phyloP scores from a whole-genome alignment of 2,797 vertebrate genomes.

The Acanthis flammea region DNA sequence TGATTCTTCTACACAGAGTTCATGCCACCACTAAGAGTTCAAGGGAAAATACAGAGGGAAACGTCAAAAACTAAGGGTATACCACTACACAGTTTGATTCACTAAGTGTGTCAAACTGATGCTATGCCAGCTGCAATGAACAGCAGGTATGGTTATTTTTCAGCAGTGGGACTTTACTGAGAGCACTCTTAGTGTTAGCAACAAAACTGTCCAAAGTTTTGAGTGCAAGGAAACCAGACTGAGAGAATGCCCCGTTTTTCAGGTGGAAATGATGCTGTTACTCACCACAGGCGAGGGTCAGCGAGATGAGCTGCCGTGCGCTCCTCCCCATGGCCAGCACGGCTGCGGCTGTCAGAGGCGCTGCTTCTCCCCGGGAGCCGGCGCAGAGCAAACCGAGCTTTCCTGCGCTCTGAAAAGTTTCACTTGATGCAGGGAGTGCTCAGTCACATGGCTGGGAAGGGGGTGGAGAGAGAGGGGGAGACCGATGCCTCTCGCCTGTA shows the following conservation, averaged over 20 bases:
- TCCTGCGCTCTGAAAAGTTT: neutral
- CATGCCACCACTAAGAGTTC: neutral
- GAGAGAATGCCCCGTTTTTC: neutral
- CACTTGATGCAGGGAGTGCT: neutral
- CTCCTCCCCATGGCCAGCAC: conserved; percentile 16
- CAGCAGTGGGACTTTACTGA: neutral
- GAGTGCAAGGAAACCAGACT: neutral
- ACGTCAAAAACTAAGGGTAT: neutral
- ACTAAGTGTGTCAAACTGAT: neutral
- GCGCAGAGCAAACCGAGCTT: neutral
- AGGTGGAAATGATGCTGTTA: neutral
- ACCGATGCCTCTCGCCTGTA: neutral
- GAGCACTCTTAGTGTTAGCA: neutral
- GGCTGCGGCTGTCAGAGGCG: neutral
- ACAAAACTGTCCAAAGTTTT: neutral
- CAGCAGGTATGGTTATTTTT: neutral
- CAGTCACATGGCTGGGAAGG: conserved; percentile 3
- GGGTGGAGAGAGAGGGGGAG: neutral
- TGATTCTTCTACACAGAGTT: neutral
- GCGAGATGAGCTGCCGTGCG: neutral
- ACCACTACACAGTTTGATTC: neutral
- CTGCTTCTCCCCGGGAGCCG: neutral
- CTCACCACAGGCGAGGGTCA: conserved; percentile 43
- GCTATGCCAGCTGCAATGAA: neutral
- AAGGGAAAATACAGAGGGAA: neutral